Evolutionary conservation across 2,888 invertebrate genomes (phyloP).

Genomic region (Aphodius sticticus): DNA sequence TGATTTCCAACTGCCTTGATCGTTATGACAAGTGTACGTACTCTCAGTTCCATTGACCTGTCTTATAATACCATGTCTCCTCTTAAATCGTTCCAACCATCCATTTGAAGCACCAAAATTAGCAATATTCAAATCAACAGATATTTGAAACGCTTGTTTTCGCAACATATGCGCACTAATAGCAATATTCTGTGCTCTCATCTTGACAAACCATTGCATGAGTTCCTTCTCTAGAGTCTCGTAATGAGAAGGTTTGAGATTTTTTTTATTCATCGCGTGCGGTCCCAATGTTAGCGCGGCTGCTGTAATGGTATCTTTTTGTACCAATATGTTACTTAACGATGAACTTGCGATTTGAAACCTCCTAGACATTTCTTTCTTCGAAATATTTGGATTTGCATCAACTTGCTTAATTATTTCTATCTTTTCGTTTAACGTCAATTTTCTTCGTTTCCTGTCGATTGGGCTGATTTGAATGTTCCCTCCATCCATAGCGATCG

Average conservation of each 20-base stretch:
- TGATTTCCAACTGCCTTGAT: background rate
- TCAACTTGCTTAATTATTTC: background rate
- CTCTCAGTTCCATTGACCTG: background rate
- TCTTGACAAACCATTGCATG: background rate
- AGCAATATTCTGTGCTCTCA: background rate
- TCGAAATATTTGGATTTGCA: background rate
- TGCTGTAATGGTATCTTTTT: background rate
- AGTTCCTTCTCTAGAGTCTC: background rate
- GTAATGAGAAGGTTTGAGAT: background rate
- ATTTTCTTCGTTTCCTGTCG: background rate
- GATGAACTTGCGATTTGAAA: background rate
- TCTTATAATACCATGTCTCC: background rate
- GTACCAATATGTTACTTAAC: background rate
- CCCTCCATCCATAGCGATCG: background rate
- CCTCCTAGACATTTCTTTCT: background rate
- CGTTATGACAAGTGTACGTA: background rate
- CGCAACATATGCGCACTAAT: background rate
- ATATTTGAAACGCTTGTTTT: background rate
- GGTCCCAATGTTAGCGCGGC: background rate
- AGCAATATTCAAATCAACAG: background rate
- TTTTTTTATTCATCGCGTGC: background rate
- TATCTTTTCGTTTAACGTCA: background rate
- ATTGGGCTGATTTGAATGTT: background rate
- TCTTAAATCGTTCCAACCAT: background rate
- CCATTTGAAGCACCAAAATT: constrained; percentile 4